These are phyloP conservation scores for Piscicola geometra DNA, from an alignment of 2,888 invertebrate genomes.

Conservation along the genomic window DNA sequence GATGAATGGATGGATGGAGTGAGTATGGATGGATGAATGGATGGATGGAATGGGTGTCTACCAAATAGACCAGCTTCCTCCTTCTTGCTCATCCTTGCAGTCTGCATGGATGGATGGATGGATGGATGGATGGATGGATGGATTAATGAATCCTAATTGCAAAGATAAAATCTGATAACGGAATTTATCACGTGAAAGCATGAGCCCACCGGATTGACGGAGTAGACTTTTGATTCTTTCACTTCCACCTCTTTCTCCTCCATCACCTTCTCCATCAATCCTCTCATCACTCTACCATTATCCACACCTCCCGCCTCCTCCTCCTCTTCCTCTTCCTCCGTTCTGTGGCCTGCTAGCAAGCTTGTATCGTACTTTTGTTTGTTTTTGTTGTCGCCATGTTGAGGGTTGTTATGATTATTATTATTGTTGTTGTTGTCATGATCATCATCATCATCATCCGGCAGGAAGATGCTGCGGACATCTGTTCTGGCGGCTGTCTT, in stretches of 20 bases:
- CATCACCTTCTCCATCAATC: background rate
- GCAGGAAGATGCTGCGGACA: slow-evolving; percentile 21
- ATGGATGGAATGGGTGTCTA: too few species aligned
- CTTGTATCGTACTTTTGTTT: background rate
- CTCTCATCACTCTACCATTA: background rate
- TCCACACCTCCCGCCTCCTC: slow-evolving; percentile 3
- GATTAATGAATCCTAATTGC: too few species aligned
- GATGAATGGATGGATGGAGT: too few species aligned
- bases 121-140: too few species aligned
- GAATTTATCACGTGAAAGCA: too few species aligned
- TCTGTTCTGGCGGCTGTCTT: slow-evolving; percentile 5
- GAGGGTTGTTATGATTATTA: background rate
- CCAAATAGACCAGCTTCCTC: too few species aligned
- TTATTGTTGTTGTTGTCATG: background rate
- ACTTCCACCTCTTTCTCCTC: background rate
- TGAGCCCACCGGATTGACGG: background rate
- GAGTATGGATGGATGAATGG: too few species aligned
- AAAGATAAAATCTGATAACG: too few species aligned
- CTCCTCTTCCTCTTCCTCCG: slow-evolving; percentile 8
- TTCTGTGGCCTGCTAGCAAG: background rate
- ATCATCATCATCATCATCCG: background rate
- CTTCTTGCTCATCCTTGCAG: too few species aligned
- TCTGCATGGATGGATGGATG: too few species aligned
- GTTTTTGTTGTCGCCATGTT: background rate
- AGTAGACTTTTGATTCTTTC: background rate